Evolutionary conservation across 2,797 vertebrate genomes (phyloP), one percentile per base, ranked within the genome.

Genomic region (Orestias chungarensis): DNA sequence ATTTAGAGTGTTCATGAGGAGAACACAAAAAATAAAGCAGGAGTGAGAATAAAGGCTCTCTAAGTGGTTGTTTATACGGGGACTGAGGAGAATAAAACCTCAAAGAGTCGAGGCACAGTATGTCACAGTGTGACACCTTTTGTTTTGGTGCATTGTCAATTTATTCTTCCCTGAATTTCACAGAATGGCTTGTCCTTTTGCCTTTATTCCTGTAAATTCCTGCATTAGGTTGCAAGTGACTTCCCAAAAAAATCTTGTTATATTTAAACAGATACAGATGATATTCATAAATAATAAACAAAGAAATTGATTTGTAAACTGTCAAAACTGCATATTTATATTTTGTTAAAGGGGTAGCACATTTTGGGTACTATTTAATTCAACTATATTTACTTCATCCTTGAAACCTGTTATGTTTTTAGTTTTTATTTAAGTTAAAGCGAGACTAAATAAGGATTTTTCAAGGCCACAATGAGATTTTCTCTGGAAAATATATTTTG

Each of bases 21-120:
- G 66, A 64, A 43, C 57, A 70, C 67, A 82, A 75, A 74, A 38
- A 73, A 75, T 70, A 43, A 75, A 52, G 50, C 47, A 67, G 44
- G 66, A 72, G 15, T 12, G 57, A 61, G 57, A 23, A 17, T 38
- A 61, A n/a, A 38, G 14, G 35, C n/a, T 9, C 57, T 61, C 7
- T 14, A 40, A 61, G 57, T 20, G 35, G 57, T 61, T 61, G 35
- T 75, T 50, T 75, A 73, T 76, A 74, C 79, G 80, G 70, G 11
- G 52, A 61, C 50, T 61, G 25, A 65, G 11, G 31, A 40, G 42
- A 2, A 42, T 14, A 55, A 66, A 68, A 33, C 55, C 35, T 57
- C 14, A 44, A 18, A 66, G 11, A 54, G 18, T 33, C 14, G 17
- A 74, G 64, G 25, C 42, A 14, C 6, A 25, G 20, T 18, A 14